A percentile compares a stretch with the other conserved stretches of the same genome.
These are phyloP conservation scores for Pollicipes pollicipes DNA, from an alignment of 1,140 invertebrate species.

Conservation along the genomic window DNA sequence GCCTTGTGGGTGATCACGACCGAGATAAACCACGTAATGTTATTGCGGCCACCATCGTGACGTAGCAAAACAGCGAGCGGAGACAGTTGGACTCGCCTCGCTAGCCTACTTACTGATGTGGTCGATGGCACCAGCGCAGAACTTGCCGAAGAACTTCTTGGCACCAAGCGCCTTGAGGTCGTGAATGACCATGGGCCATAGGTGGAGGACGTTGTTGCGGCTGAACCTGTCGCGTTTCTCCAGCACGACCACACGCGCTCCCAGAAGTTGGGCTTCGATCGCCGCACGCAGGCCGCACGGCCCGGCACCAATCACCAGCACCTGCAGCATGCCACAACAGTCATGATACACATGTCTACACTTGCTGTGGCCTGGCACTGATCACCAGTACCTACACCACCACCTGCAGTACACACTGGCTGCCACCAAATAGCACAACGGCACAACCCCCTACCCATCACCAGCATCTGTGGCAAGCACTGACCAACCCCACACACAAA, in stretches of 20 bases:
- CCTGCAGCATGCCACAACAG: slow-evolving; percentile 25
- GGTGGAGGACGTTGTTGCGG: slow-evolving; percentile 91
- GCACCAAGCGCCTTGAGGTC: slow-evolving; percentile 84
- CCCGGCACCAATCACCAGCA: slow-evolving; percentile 83
- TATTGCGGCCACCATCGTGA: too few relatives aligned
- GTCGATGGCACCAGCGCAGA: slow-evolving; percentile 95
- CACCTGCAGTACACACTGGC: too few relatives aligned
- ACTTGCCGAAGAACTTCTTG: slow-evolving; percentile 98
- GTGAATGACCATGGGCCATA: slow-evolving; percentile 97
- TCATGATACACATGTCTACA: background rate
- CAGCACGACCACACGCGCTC: slow-evolving; percentile 81
- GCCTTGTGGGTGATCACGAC: too few relatives aligned
- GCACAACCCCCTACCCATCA: background rate
- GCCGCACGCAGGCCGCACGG: slow-evolving; percentile 87
- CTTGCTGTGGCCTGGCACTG: background rate
- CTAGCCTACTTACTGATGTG: slow-evolving; percentile 62
- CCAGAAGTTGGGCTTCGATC: slow-evolving; percentile 89
- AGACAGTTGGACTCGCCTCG: background rate
- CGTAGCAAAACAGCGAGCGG: too few relatives aligned
- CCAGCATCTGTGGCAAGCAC: background rate
- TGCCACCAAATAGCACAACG: background rate
- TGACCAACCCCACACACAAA: background rate
- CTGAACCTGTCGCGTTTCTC: slow-evolving; percentile 85
- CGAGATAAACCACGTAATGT: too few relatives aligned
- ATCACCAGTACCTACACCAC: too few relatives aligned